Evolutionary conservation across 2,113 vertebrate species (phyloP), one percentile per base, ranked within the genome.

Genomic region (Notechis scutatus): DNA sequence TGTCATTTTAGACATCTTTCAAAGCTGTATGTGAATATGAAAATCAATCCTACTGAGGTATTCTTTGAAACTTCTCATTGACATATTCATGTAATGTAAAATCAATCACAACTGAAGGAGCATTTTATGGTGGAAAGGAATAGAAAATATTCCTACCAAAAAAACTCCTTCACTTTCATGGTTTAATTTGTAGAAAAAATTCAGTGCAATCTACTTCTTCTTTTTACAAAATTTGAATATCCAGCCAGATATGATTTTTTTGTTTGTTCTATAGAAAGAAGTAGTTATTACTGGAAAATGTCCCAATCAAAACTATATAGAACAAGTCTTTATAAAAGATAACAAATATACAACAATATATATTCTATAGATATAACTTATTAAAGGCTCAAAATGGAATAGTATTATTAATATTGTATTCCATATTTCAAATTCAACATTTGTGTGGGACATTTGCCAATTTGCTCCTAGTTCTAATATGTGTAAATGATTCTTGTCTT

Each of bases 1-100:
- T 98, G 98, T 98, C 97, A 98, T 97, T 98, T 97, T 94, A 95
- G 98, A 98, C 97, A 97, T 97, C 97, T 97, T 96, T 97, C 97
- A 97, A 96, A 97, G 95, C 96, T 94, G 96, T 97, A 97, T 96
- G 93, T 95, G 94, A 95, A 96, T 97, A 95, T 96, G 97, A 97
- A 97, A 97, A 97, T 94, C 96, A 97, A 96, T 97, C 95, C 96
- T 95, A 96, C 96, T 81, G 97, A 95, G 96, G 94, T 96, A 94
- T 94, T 96, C 93, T 96, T 96, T 96, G 94, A 93, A 95, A 95
- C 86, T 94, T 93, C 94, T 97, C 97, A 97, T 96, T 96, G 97
- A 96, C 97, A 96, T 97, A 97, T 96, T 97, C 96, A 97, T 97
- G 96, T 47, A 94, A 96, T 94, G 92, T 95, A 95, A 96, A 97